These are phyloP conservation scores for Hydractinia symbiolongicarpus DNA, from an alignment of 30 jellyfish, hydroid and myxozoan genomes.

Conservation along the genomic window DNA sequence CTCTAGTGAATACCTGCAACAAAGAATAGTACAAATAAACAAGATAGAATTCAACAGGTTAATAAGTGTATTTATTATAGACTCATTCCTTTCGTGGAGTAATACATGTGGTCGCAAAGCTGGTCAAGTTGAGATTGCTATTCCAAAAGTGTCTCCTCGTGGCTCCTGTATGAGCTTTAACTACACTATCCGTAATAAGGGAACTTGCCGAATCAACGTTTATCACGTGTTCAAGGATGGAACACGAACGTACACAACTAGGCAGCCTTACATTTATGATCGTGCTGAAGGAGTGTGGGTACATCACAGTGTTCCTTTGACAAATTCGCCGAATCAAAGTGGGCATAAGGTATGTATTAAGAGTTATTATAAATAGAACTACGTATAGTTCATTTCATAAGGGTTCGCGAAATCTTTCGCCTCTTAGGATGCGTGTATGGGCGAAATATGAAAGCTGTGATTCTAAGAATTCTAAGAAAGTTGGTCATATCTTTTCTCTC, in stretches of 20 bases:
- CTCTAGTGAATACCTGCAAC: not conserved
- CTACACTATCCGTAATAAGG: not conserved
- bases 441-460: no score
- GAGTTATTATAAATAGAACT: no score
- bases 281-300: not conserved
- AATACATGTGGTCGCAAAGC: not conserved
- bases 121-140: not conserved
- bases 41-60: not conserved
- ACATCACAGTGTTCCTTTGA: not conserved
- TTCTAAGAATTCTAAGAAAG: no score
- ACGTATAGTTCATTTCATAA: no score
- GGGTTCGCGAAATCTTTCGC: no score
- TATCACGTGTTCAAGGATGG: not conserved
- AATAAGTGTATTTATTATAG: not conserved
- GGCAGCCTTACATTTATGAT: not conserved
- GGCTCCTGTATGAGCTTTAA: conserved; percentile 1
- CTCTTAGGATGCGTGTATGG: no score
- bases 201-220: not conserved
- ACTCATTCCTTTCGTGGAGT: not conserved
- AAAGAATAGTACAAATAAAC: not conserved
- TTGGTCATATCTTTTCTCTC: no score
- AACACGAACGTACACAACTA: not conserved
- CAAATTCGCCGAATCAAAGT: not conserved
- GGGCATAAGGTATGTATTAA: not conserved
- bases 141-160: not conserved